Evolutionary conservation across 1,140 invertebrate genomes (phyloP).

Genomic region (Samia ricini): DNA sequence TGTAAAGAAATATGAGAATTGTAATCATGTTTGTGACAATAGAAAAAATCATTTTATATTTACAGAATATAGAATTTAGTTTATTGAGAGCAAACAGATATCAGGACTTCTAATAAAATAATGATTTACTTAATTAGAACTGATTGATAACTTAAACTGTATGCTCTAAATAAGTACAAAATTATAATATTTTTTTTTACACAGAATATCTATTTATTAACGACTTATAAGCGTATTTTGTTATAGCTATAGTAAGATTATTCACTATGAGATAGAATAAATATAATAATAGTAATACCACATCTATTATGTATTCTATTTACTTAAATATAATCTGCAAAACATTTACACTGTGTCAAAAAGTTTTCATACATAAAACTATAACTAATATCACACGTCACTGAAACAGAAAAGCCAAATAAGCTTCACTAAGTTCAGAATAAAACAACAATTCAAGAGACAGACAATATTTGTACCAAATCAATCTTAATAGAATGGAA

Average conservation of each 20-base stretch:
- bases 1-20: no score
- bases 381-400: slow-evolving; percentile 67
- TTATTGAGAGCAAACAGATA: slow-evolving; percentile 46
- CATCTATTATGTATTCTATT: not conserved
- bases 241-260: slow-evolving; percentile 22
- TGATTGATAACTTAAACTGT: not conserved
- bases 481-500: slow-evolving; percentile 46
- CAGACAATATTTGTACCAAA: slow-evolving; percentile 39
- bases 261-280: slow-evolving; percentile 7
- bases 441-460: slow-evolving; percentile 2
- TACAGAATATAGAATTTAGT: slow-evolving; percentile 22
- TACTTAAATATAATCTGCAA: not conserved
- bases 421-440: not conserved
- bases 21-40: no score
- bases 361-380: not conserved
- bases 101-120: slow-evolving; percentile 17
- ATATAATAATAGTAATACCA: not conserved
- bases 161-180: not conserved
- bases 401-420: not conserved
- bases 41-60: no score
- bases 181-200: not conserved
- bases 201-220: not conserved
- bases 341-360: not conserved
- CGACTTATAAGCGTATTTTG: slow-evolving; percentile 35
- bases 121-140: not conserved